Conservation (phyloP, 2,113 vertebrate species). For the Tursiops truncatus region DNA sequence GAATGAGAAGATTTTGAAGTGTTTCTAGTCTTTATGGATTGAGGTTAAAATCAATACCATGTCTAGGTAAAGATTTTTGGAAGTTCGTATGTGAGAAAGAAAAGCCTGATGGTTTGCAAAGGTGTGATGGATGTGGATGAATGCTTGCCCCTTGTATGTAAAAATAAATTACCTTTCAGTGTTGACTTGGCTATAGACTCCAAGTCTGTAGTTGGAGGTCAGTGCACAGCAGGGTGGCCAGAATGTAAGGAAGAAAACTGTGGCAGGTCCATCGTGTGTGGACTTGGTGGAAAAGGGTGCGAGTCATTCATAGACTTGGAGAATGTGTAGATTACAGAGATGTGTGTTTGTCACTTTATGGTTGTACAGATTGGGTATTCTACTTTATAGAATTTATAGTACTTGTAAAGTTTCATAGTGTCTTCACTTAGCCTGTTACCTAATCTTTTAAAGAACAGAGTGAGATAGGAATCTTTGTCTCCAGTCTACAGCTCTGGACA, state of each 20-base stretch:
- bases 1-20: conserved; percentile 26
- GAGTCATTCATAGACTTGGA: conserved; percentile 30
- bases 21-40: not conserved
- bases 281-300: not conserved
- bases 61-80: conserved; percentile 54
- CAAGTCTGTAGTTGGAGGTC: conserved; percentile 48
- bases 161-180: conserved; percentile 66
- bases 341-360: not conserved
- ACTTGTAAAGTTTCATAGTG: not conserved
- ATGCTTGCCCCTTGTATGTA: conserved; percentile 32
- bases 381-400: conserved; percentile 22
- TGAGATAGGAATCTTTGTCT: conserved; percentile 19
- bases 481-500: not conserved
- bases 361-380: not conserved
- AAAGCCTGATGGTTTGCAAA: conserved; percentile 56
- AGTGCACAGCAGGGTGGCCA: conserved; percentile 49
- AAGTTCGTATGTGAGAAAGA: conserved; percentile 57
- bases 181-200: conserved; percentile 56
- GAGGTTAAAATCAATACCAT: conserved; percentile 55
- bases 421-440: not conserved
- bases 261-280: not conserved
- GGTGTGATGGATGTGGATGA: conserved; percentile 61
- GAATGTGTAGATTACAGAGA: conserved; percentile 19
- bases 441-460: conserved; percentile 26
- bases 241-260: conserved; percentile 22